Conservation (phyloP, 2,113 vertebrate genomes). For the Leptocoma aspasia region DNA sequence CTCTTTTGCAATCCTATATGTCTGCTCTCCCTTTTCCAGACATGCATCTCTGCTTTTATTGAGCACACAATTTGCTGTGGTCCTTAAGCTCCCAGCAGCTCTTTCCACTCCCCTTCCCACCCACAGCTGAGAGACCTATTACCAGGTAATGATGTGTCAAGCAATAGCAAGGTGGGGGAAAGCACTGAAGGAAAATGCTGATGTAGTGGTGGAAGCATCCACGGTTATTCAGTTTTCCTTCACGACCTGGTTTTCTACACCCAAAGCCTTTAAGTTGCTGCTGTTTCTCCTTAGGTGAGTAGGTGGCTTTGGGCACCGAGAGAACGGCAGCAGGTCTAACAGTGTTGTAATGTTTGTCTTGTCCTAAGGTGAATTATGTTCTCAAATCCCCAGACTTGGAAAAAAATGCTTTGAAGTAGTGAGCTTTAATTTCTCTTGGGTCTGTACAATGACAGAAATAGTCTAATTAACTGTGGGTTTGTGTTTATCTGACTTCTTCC, state of each 20-base stretch:
- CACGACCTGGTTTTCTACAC: background rate
- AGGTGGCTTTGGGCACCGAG: background rate
- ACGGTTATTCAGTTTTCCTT: background rate
- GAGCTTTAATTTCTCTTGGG: background rate
- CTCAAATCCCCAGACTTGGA: background rate
- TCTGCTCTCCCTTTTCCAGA: slow-evolving; percentile 61
- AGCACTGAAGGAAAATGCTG: background rate
- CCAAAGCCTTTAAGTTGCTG: background rate
- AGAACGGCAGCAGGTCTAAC: background rate
- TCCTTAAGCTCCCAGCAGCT: slow-evolving; percentile 47
- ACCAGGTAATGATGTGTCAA: slow-evolving; percentile 59
- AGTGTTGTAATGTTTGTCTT: background rate
- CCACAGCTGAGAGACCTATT: slow-evolving; percentile 54
- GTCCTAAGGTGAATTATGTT: background rate
- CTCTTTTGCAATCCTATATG: slow-evolving; percentile 58
- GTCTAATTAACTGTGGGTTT: background rate
- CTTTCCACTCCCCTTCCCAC: slow-evolving; percentile 33
- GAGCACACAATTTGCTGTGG: background rate
- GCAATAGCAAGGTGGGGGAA: background rate
- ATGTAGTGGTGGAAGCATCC: background rate
- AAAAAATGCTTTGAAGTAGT: background rate
- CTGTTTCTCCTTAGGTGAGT: background rate
- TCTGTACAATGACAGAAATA: background rate
- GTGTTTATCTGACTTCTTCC: background rate
- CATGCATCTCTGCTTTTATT: slow-evolving; percentile 57